A percentile compares a stretch with the other conserved stretches of the same genome.
Evolutionary conservation across 2,888 invertebrate genomes (phyloP).

Genomic region (Phytoseiulus persimilis): DNA sequence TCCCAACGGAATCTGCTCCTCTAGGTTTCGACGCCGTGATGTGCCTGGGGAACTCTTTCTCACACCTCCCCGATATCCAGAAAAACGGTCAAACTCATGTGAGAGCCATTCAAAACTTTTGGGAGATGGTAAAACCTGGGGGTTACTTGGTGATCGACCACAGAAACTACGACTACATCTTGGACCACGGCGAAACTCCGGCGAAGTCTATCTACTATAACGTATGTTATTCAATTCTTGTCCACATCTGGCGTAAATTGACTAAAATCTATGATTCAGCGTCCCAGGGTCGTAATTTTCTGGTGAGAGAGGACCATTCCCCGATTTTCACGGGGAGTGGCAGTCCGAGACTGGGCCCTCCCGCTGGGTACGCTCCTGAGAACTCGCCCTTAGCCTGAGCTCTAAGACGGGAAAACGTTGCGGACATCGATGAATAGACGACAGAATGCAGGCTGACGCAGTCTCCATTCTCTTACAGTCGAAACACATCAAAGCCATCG

Average conservation of each 20-base stretch:
- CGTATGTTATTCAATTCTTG: conserved; percentile 56
- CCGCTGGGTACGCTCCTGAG: too few species aligned
- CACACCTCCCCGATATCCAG: conserved; percentile 70
- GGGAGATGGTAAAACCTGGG: conserved; percentile 71
- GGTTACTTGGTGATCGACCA: conserved; percentile 77
- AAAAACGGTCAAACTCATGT: conserved; percentile 72
- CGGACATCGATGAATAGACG: too few species aligned
- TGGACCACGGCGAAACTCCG: conserved; percentile 67
- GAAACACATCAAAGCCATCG: conserved; percentile 69
- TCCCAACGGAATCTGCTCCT: too few species aligned
- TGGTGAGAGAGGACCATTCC: too few species aligned
- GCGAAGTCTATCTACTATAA: conserved; percentile 79
- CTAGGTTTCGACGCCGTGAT: conserved; percentile 76
- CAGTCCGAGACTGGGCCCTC: too few species aligned
- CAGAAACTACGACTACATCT: conserved; percentile 75
- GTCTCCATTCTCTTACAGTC: conserved; percentile 56
- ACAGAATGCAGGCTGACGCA: too few species aligned
- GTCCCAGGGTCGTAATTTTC: too few species aligned
- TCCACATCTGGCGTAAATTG: too few species aligned
- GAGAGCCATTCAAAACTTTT: conserved; percentile 66
- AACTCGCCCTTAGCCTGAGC: too few species aligned
- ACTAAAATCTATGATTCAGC: too few species aligned
- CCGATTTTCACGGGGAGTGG: too few species aligned
- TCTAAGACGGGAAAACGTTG: too few species aligned
- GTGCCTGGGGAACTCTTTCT: conserved; percentile 81